Base-by-base conservation (phyloP, 2,113 vertebrate species). In the Nothoprocta perdicaria region DNA sequence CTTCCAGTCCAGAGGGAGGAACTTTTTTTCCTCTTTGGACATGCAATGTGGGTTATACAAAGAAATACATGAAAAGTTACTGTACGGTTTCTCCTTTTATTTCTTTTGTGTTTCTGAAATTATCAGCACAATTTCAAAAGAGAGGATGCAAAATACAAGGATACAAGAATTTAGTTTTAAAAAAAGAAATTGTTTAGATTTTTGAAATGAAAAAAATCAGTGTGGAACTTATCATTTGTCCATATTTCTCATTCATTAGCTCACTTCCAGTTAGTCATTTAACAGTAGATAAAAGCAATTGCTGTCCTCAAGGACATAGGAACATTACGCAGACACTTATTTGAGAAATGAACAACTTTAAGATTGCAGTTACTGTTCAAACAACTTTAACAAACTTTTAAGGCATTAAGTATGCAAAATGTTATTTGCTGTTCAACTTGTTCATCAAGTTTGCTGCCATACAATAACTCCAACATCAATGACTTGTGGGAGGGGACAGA, bases 31-130 rank as follows among this genome's bases (percentile, higher is more conserved):
- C 27, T 45, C 29, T 43, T 31, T 21, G 45, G 41, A 15, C 31
- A 43, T 9, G 26, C 0, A 3, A 69, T 78, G 43, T 15, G 3
- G 22, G 46, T 75, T 45, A 26, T 21, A 33, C 0, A 24, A 84
- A 55, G 15, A 13, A n/a, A 52, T 13, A 12, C 1, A 19, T 0
- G 0, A 67, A 76, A 75, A 63, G 24, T 40, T 21, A 48, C 4
- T 67, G 41, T 43, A 80, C n/a, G 12, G 43, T n/a, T 38, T 63
- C 7, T 79, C 7, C 14, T 82, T 83, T 67, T 40, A 31, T 63
- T 92, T 82, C 14, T 85, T 33, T 68, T 19, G 48, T 6, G 35
- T 53, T 68, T 68, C 27, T 29, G 7, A 88, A 76, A 6, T 4
- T 53, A 35, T 45, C 5, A 55, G 62, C 67, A 55, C 1, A 17